Evolutionary conservation across 2,888 invertebrate genomes (phyloP).

Genomic region (Nasonovia ribisnigri): DNA sequence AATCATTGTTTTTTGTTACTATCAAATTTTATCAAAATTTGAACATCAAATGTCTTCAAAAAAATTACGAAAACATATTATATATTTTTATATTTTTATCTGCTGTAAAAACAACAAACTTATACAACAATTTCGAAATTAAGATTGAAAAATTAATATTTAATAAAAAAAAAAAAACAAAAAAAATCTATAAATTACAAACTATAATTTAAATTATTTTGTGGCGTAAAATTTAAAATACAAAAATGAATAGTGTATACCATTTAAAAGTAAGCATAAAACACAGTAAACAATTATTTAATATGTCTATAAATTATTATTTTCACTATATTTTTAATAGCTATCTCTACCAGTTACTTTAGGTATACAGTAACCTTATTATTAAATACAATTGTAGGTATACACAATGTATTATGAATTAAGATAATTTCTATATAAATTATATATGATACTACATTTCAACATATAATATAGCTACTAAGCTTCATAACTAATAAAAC

Average conservation of each 20-base stretch:
- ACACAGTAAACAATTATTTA: too few species aligned
- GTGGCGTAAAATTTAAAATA: too few species aligned
- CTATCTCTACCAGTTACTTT: too few species aligned
- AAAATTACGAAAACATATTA: neutral
- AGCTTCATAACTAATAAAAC: neutral
- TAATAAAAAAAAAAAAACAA: too few species aligned
- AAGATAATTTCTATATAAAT: neutral
- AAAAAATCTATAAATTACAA: too few species aligned
- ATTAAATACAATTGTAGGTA: neutral
- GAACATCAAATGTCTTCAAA: neutral
- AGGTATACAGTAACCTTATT: neutral
- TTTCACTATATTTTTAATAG: too few species aligned
- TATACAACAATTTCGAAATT: neutral
- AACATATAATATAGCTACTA: neutral
- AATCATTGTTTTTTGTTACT: neutral
- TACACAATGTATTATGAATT: neutral
- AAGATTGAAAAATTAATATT: too few species aligned
- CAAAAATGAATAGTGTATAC: too few species aligned
- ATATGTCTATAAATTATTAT: too few species aligned
- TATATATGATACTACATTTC: neutral
- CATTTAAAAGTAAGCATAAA: too few species aligned
- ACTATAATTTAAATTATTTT: too few species aligned
- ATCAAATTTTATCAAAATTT: neutral
- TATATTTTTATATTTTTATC: neutral
- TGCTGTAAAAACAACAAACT: neutral